A percentile compares a stretch with the other conserved stretches of the same genome.
Evolutionary conservation across 2,113 vertebrate genomes (phyloP).

Genomic region (Columbina picui): DNA sequence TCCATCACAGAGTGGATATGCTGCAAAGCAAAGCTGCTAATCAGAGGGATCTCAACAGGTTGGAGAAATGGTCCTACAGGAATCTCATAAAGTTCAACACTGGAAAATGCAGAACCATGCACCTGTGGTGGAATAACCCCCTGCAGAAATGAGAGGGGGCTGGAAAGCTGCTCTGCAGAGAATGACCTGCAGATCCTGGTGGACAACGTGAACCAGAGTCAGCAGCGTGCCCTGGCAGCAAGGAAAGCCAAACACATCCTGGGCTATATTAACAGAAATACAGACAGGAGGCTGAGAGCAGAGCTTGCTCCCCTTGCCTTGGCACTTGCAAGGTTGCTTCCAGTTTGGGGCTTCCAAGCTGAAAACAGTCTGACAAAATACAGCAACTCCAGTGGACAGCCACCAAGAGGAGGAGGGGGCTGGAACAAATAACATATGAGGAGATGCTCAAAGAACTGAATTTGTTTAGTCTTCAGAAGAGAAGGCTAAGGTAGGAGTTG

Average conservation of each 20-base stretch:
- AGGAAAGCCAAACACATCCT: neutral
- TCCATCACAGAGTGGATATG: neutral
- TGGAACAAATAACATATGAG: neutral
- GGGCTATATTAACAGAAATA: neutral
- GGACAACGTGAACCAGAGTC: neutral
- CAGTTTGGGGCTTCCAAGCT: neutral
- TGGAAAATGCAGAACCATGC: neutral
- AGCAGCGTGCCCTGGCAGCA: neutral
- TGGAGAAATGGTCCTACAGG: too few relatives aligned
- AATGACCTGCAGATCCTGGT: neutral
- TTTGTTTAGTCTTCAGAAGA: neutral
- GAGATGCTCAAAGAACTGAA: neutral
- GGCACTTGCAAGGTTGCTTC: neutral
- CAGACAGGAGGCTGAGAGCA: neutral
- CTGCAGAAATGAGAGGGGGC: neutral
- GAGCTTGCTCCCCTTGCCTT: neutral
- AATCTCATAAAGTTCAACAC: neutral
- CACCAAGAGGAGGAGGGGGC: neutral
- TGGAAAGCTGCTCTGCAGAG: neutral
- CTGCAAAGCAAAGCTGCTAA: neutral
- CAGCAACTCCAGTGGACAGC: neutral
- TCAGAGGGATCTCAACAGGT: neutral
- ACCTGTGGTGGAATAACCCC: neutral
- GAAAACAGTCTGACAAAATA: neutral
- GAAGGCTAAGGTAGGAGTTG: neutral